Evolutionary conservation across 2,888 invertebrate species (phyloP).

Genomic region (Andrena dorsata): DNA sequence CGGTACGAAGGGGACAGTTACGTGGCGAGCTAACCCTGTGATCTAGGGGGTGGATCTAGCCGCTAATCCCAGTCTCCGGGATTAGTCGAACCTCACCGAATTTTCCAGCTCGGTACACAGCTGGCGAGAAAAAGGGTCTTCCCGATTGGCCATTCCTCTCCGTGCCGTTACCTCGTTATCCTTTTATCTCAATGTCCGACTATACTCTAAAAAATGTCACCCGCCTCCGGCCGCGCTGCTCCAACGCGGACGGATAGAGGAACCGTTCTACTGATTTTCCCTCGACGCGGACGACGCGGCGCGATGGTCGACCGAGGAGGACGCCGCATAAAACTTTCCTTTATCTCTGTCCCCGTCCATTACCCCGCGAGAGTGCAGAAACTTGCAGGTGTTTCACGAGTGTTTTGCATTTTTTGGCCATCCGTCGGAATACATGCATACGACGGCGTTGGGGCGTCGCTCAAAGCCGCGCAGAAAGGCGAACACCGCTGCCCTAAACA

Average conservation of each 20-base stretch:
- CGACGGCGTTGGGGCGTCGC: no score
- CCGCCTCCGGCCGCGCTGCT: not conserved
- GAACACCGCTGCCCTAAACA: not conserved
- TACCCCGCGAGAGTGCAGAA: slow-evolving; percentile 25
- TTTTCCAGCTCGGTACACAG: slow-evolving; percentile 42
- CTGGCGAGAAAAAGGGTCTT: slow-evolving; percentile 13
- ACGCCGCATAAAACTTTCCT: slow-evolving; percentile 14
- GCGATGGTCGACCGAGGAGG: not conserved
- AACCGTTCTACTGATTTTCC: not conserved
- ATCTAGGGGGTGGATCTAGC: slow-evolving; percentile 45
- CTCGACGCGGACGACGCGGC: not conserved
- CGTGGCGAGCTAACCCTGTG: slow-evolving; percentile 28
- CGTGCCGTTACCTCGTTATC: slow-evolving; percentile 24
- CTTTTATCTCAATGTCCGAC: slow-evolving; percentile 25
- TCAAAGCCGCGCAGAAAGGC: no score
- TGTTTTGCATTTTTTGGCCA: not conserved
- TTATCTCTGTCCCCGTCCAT: slow-evolving; percentile 16
- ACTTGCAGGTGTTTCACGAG: not conserved
- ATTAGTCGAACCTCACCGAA: slow-evolving; percentile 56
- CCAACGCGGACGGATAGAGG: not conserved
- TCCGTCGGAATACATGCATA: no score
- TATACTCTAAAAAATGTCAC: slow-evolving; percentile 11
- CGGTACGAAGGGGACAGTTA: slow-evolving; percentile 9
- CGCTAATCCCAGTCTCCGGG: slow-evolving; percentile 50
- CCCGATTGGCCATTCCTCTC: slow-evolving; percentile 25